A percentile compares a stretch with the other conserved stretches of the same genome.
Conservation (phyloP, 1,140 invertebrate species). For the Zophobas atratus region DNA sequence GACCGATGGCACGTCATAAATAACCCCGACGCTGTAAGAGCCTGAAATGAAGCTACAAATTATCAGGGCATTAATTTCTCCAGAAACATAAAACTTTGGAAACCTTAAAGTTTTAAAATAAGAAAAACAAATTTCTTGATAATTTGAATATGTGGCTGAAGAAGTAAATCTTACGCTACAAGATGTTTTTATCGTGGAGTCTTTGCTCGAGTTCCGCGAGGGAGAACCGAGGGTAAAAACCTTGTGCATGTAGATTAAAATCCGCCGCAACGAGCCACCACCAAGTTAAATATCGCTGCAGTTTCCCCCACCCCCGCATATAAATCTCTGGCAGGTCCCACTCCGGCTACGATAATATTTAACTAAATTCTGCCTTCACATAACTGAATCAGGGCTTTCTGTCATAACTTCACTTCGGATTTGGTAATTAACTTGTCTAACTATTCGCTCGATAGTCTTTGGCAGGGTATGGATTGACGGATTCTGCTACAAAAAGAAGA, state of each 20-base stretch:
- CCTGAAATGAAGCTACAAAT: constrained; percentile 5
- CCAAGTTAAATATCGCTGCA: constrained; percentile 66
- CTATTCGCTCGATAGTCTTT: constrained; percentile 4
- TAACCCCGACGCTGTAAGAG: neutral
- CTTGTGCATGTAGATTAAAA: constrained; percentile 68
- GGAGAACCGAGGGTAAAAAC: constrained; percentile 63
- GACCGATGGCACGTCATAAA: constrained; percentile 18
- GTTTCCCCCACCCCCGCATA: constrained; percentile 60
- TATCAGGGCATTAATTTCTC: constrained; percentile 29
- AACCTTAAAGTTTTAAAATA: constrained; percentile 64
- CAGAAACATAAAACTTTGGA: constrained; percentile 58
- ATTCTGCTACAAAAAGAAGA: neutral
- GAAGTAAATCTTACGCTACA: constrained; percentile 67
- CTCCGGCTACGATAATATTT: constrained; percentile 66
- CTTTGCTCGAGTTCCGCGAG: constrained; percentile 64
- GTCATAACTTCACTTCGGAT: constrained; percentile 14
- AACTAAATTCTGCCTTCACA: constrained; percentile 67
- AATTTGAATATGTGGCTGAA: constrained; percentile 68
- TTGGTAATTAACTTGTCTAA: constrained; percentile 12
- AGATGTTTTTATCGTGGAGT: constrained; percentile 68
- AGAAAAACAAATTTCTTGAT: constrained; percentile 68
- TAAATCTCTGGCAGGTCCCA: constrained; percentile 66
- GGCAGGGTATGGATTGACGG: neutral
- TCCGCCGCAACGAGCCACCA: constrained; percentile 62
- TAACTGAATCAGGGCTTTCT: constrained; percentile 48